These are phyloP conservation scores for Sphecodes monilicornis DNA, from an alignment of 2,888 invertebrate species.

Conservation along the genomic window DNA sequence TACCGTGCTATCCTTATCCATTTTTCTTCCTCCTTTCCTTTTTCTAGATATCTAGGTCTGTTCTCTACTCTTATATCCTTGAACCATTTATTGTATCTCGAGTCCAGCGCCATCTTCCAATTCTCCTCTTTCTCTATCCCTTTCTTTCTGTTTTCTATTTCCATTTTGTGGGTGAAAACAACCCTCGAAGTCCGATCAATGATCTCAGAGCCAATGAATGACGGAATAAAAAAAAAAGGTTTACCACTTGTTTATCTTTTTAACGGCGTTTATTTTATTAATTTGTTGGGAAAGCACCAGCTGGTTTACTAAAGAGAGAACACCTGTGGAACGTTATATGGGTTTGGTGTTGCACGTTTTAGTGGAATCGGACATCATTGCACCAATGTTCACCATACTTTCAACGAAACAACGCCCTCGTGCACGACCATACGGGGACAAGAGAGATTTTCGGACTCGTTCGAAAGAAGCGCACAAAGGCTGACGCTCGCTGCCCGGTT, in stretches of 20 bases:
- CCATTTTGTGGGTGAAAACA: no score
- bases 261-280: no score
- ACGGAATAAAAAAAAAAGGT: neutral
- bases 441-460: neutral
- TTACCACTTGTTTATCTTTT: no score
- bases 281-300: neutral
- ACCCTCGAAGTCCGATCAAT: neutral
- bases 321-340: neutral
- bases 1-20: no score
- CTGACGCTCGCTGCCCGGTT: slow-evolving; percentile 48
- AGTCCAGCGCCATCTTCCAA: no score
- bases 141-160: no score
- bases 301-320: neutral
- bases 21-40: no score
- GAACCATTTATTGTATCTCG: no score
- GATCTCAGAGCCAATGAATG: neutral
- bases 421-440: neutral
- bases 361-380: neutral
- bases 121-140: no score
- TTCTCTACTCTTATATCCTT: no score
- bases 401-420: neutral
- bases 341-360: neutral
- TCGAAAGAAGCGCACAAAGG: slow-evolving; percentile 36
- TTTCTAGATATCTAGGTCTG: no score
- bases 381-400: neutral